phyloP scores from a whole-genome alignment of 1,140 invertebrate genomes.

The Bombyx mori region ASM3026992v2 NC_085118.1:6121001-6121500 shows the following conservation, averaged over 20 bases:
- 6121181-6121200: slow-evolving; percentile 46
- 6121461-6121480: no score
- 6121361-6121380: no score
- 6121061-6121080: background rate
- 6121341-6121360: no score
- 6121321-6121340: no score
- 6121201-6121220: slow-evolving; percentile 54
- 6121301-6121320: no score
- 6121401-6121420: no score
- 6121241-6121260: slow-evolving; percentile 58
- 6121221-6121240: slow-evolving; percentile 67
- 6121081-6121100: background rate
- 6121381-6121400: no score
- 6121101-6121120: slow-evolving; percentile 28
- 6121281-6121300: slow-evolving; percentile 37
- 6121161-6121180: slow-evolving; percentile 46
- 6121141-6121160: slow-evolving; percentile 64
- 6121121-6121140: slow-evolving; percentile 47
- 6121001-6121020: no score
- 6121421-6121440: no score
- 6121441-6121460: no score
- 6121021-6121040: background rate
- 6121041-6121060: background rate
- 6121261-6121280: slow-evolving; percentile 38
- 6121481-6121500: no score